Percentiles rank a stretch among this genome's conserved stretches.
Evolutionary conservation across 2,797 vertebrate species (phyloP).

Genomic region (Myiotriccus ornatus): DNA sequence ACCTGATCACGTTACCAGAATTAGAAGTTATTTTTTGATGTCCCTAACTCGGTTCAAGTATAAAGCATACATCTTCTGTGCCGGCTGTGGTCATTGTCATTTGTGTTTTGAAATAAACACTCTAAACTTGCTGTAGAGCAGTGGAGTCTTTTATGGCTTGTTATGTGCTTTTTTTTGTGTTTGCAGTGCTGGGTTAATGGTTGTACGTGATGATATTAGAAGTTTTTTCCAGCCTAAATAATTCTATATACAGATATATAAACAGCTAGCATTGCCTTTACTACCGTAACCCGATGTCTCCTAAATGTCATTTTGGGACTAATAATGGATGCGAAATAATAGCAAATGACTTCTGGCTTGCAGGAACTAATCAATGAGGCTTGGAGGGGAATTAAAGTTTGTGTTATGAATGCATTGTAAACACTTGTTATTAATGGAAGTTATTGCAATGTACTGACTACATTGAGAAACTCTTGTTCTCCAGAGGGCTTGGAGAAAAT

Average conservation of each 20-base stretch:
- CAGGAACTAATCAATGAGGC: neutral
- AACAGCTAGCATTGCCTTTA: neutral
- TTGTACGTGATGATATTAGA: neutral
- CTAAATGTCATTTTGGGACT: neutral
- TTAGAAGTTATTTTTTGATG: neutral
- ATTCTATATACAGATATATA: neutral
- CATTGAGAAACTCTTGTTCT: neutral
- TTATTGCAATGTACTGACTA: neutral
- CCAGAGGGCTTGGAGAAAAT: neutral
- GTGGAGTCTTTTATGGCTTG: neutral
- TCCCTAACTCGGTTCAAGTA: neutral
- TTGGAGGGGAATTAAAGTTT: neutral
- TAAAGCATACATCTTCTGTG: neutral
- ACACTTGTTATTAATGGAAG: neutral
- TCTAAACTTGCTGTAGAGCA: neutral
- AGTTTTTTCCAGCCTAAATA: neutral
- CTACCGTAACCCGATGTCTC: neutral
- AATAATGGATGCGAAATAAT: neutral
- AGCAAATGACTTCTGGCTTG: neutral
- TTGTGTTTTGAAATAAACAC: neutral
- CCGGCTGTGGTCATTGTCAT: rapidly evolving
- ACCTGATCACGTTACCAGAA: neutral
- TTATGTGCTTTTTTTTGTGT: neutral
- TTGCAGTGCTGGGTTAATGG: neutral
- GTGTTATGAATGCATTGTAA: neutral